These are phyloP conservation scores for Phodopus roborovskii DNA, from an alignment of 2,113 vertebrate genomes.

Conservation along the genomic window DNA sequence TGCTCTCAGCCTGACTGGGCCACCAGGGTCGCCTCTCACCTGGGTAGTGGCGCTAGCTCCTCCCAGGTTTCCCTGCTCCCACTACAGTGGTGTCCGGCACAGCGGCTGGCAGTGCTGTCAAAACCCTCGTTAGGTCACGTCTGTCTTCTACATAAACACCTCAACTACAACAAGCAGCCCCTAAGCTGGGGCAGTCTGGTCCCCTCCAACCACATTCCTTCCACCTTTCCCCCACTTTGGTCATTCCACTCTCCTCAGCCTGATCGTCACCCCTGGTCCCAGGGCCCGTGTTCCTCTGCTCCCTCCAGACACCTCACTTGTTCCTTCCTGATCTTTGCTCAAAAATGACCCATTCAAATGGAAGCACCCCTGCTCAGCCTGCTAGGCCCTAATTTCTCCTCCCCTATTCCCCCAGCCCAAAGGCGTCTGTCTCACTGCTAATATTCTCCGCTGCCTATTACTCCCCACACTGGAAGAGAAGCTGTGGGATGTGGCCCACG, in stretches of 20 bases:
- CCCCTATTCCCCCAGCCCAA: neutral
- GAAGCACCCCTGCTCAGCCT: neutral
- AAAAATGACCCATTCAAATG: neutral
- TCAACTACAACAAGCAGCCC: neutral
- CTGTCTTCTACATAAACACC: neutral
- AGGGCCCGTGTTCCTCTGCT: neutral
- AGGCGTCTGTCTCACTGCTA: neutral
- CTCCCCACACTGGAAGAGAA: neutral
- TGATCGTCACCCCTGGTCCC: neutral
- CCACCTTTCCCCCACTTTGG: neutral
- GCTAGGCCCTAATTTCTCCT: neutral
- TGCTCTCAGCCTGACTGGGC: neutral
- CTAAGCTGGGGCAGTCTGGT: neutral
- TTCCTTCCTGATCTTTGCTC: slow-evolving; percentile 7
- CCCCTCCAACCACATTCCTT: neutral
- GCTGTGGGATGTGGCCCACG: neutral
- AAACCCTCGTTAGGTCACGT: neutral
- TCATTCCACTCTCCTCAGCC: neutral
- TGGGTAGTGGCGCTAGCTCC: neutral
- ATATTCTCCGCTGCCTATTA: neutral
- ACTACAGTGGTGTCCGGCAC: neutral
- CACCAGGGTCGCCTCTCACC: neutral
- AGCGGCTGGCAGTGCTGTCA: neutral
- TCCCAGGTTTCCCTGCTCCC: neutral
- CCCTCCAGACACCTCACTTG: neutral